Conservation (phyloP, 2,797 vertebrate species). For the Argyrosomus regius region DNA sequence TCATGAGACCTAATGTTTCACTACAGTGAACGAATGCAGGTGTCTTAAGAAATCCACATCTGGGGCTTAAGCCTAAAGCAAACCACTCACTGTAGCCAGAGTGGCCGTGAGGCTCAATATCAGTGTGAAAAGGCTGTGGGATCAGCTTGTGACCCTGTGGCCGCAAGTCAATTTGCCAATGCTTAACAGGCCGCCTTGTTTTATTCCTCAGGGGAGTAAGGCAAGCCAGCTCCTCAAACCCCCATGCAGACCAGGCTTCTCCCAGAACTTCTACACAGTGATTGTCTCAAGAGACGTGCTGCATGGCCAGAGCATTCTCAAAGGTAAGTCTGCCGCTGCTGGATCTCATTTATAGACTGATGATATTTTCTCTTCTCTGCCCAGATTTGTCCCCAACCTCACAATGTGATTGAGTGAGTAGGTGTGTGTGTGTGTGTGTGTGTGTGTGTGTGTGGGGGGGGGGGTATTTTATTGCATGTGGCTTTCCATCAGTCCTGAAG, state of each 20-base stretch:
- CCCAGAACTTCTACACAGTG: conserved; percentile 93
- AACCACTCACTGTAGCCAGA: conserved; percentile 35
- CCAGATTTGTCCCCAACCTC: conserved; percentile 46
- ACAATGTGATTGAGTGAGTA: conserved; percentile 40
- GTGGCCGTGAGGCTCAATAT: conserved; percentile 45
- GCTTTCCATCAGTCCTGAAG: conserved; percentile 52
- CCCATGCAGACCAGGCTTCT: conserved; percentile 94
- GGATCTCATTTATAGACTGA: conserved; percentile 66
- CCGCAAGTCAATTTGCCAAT: conserved; percentile 70
- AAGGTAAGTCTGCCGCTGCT: conserved; percentile 89
- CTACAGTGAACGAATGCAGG: conserved; percentile 23
- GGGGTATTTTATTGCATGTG: conserved; percentile 16
- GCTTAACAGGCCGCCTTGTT: conserved; percentile 71
- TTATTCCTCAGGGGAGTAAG: conserved; percentile 83
- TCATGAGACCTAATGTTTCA: background rate
- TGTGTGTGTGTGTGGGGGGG: conserved; percentile 18
- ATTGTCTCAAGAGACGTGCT: conserved; percentile 91
- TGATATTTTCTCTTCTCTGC: conserved; percentile 39
- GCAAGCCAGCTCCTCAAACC: conserved; percentile 88
- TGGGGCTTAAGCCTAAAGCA: background rate
- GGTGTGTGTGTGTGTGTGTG: conserved; percentile 23
- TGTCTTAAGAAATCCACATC: background rate
- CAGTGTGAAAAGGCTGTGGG: conserved; percentile 54
- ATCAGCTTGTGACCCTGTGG: conserved; percentile 60
- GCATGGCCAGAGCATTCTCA: conserved; percentile 94